These are phyloP conservation scores for Cichlasoma orientale DNA, from an alignment of 2,797 vertebrate genomes.

Conservation along the genomic window DNA sequence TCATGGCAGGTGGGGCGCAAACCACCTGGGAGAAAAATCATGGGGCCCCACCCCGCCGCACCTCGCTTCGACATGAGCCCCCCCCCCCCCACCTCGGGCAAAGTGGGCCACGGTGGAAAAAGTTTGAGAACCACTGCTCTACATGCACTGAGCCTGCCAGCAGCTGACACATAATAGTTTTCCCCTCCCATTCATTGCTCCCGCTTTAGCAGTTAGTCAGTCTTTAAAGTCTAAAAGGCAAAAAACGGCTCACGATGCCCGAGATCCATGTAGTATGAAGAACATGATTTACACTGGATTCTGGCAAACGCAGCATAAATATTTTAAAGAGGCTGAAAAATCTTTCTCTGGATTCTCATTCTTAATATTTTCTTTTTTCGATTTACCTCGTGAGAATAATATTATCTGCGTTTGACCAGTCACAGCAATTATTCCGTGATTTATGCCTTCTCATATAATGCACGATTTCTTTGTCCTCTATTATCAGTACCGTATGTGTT, in stretches of 20 bases:
- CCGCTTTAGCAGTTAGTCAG: constrained; percentile 25
- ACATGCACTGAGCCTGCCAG: constrained; percentile 1
- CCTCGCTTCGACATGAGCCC: too few species aligned
- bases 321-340: background rate
- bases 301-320: too few species aligned
- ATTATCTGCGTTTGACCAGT: constrained; percentile 14
- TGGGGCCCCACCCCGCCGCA: too few species aligned
- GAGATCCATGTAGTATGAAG: background rate
- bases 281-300: background rate
- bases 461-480: constrained; percentile 43
- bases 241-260: background rate
- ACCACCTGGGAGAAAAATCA: too few species aligned
- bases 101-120: too few species aligned
- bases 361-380: background rate
- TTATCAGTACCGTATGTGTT: constrained; percentile 51
- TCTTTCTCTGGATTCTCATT: background rate
- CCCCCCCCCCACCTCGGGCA: too few species aligned
- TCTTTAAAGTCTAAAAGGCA: constrained; percentile 16
- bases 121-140: too few species aligned
- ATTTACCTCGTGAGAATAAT: background rate
- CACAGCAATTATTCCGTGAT: constrained; percentile 41
- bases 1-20: too few species aligned
- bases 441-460: constrained; percentile 28
- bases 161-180: constrained; percentile 11
- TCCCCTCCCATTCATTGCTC: constrained; percentile 25